These are phyloP conservation scores for Macrochelys suwanniensis DNA, from an alignment of 2,797 vertebrate genomes.

Conservation along the genomic window DNA sequence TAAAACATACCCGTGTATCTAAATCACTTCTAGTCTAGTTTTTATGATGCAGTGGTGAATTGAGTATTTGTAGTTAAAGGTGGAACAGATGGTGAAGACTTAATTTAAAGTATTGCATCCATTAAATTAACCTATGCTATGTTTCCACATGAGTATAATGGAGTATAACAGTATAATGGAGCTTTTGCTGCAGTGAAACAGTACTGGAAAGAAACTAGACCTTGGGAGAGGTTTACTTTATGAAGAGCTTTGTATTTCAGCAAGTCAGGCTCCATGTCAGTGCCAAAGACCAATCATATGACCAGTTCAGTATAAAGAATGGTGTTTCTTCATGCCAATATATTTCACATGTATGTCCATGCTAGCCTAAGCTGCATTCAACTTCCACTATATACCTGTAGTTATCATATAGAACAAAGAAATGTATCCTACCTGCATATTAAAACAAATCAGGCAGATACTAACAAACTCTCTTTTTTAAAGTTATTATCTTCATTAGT, in stretches of 20 bases:
- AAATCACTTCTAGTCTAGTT: slow-evolving; percentile 19
- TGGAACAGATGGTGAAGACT: slow-evolving; percentile 39
- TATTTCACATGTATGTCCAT: slow-evolving; percentile 34
- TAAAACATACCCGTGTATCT: not conserved
- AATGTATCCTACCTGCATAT: not conserved
- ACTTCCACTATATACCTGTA: slow-evolving; percentile 56
- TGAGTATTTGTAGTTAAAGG: slow-evolving; percentile 52
- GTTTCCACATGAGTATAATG: slow-evolving; percentile 6
- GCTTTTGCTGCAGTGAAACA: slow-evolving; percentile 54
- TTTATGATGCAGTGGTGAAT: slow-evolving; percentile 9
- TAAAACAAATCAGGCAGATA: not conserved
- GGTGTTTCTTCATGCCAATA: slow-evolving; percentile 56
- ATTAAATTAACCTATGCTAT: slow-evolving; percentile 1
- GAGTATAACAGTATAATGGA: slow-evolving; percentile 41
- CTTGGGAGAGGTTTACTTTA: slow-evolving; percentile 63
- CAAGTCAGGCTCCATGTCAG: slow-evolving; percentile 50
- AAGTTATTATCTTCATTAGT: too few species aligned
- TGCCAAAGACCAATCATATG: slow-evolving; percentile 64
- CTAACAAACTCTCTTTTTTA: not conserved
- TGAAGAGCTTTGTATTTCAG: slow-evolving; percentile 26
- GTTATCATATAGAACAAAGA: slow-evolving; percentile 23
- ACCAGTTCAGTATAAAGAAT: slow-evolving; percentile 36
- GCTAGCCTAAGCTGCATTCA: slow-evolving; percentile 38
- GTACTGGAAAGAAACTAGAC: slow-evolving; percentile 22
- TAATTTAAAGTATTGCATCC: not conserved